Percentiles rank a stretch among this genome's conserved stretches.
phyloP scores from a whole-genome alignment of 1,140 invertebrate genomes.

The Drosophila littoralis region DNA sequence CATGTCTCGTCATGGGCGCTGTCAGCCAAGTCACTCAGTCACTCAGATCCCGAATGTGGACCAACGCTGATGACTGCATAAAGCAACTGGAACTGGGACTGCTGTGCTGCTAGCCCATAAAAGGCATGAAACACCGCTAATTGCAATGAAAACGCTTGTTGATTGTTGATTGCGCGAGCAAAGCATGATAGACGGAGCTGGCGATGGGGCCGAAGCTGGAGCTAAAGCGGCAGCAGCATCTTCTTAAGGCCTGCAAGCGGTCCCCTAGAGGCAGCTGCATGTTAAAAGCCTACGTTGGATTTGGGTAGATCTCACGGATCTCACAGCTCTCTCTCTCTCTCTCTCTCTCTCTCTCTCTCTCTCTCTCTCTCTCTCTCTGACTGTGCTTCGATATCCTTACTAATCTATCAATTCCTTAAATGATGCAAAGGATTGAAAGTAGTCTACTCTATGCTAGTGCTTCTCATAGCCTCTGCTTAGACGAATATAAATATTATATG shows the following conservation, averaged over 20 bases:
- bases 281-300: too few relatives aligned
- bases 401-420: too few relatives aligned
- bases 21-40: not conserved
- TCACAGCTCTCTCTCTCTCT: too few relatives aligned
- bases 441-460: not conserved
- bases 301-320: too few relatives aligned
- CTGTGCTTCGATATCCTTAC: too few relatives aligned
- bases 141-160: constrained; percentile 70
- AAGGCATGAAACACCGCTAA: constrained; percentile 59
- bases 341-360: too few relatives aligned
- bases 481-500: not conserved
- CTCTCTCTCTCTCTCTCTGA: too few relatives aligned
- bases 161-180: constrained; percentile 54
- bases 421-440: not conserved
- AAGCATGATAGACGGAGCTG: not conserved
- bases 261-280: too few relatives aligned
- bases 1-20: not conserved
- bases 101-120: not conserved
- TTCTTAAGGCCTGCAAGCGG: too few relatives aligned
- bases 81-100: constrained; percentile 7
- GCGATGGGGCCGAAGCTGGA: not conserved
- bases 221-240: not conserved
- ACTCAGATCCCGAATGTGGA: not conserved
- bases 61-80: constrained; percentile 2
- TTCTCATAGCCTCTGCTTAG: not conserved